phyloP scores from a whole-genome alignment of 2,888 invertebrate genomes.

The Ditula angustiorana region DNA sequence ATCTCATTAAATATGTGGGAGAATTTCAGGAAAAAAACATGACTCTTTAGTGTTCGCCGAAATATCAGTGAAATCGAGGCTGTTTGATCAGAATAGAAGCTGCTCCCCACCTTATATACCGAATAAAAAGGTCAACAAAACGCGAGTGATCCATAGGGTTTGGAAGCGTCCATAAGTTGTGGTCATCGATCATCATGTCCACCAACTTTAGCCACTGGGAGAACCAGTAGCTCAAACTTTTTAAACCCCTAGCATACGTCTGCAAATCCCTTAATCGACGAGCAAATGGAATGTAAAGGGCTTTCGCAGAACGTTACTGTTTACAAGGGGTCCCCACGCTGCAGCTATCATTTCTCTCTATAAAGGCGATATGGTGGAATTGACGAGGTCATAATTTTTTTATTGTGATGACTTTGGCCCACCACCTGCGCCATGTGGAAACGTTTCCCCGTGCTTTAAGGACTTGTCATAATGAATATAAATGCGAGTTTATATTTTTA shows the following conservation, averaged over 20 bases:
- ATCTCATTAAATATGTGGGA: too few relatives aligned
- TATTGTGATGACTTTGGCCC: constrained; percentile 23
- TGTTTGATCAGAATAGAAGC: too few relatives aligned
- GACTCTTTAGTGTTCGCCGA: too few relatives aligned
- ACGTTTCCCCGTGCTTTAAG: neutral
- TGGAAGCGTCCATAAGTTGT: too few relatives aligned
- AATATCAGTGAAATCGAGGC: too few relatives aligned
- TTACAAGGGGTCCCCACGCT: neutral
- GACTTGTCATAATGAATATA: constrained; percentile 3
- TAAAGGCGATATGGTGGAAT: constrained; percentile 16
- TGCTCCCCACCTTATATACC: too few relatives aligned
- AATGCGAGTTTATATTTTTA: neutral
- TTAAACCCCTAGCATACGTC: too few relatives aligned
- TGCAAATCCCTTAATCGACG: constrained; percentile 42
- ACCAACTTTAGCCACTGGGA: too few relatives aligned
- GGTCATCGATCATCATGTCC: too few relatives aligned
- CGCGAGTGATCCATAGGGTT: too few relatives aligned
- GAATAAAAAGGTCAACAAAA: neutral
- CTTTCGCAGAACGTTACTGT: neutral
- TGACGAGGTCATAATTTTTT: constrained; percentile 25
- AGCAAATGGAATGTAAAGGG: constrained; percentile 16
- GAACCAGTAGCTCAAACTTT: too few relatives aligned
- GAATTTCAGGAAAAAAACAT: too few relatives aligned
- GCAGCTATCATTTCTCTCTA: neutral
- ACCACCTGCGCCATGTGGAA: constrained; percentile 20